phyloP scores from a whole-genome alignment of 1,140 invertebrate genomes.

The Mamestra configurata region DNA sequence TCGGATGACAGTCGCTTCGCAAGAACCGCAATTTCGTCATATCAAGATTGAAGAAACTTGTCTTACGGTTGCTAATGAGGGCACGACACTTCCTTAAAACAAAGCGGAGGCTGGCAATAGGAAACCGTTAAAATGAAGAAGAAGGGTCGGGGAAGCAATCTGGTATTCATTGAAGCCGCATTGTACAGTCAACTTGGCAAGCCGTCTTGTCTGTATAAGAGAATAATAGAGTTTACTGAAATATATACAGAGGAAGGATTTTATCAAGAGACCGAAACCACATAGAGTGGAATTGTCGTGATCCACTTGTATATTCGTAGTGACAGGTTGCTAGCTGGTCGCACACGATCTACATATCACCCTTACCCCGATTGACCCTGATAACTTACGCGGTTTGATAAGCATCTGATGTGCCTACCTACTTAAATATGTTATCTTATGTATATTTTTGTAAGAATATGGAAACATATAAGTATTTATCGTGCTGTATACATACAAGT shows the following conservation, averaged over 20 bases:
- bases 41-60: conserved; percentile 43
- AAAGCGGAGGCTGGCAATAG: conserved; percentile 41
- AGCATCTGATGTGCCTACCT: not conserved
- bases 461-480: conserved; percentile 34
- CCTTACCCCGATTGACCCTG: conserved; percentile 17
- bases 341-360: conserved; percentile 4
- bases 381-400: conserved; percentile 29
- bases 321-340: conserved; percentile 20
- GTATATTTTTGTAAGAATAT: not conserved
- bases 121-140: conserved; percentile 46
- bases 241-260: not conserved
- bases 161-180: conserved; percentile 43
- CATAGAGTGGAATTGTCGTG: not conserved
- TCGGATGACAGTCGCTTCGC: conserved; percentile 8
- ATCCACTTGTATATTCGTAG: not conserved
- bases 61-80: conserved; percentile 37
- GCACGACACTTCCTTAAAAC: conserved; percentile 43
- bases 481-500: not conserved
- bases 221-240: conserved; percentile 17
- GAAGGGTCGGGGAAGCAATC: conserved; percentile 38
- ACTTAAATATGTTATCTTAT: conserved; percentile 12
- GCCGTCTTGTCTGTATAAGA: conserved; percentile 11
- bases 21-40: conserved; percentile 27
- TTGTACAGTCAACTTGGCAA: conserved; percentile 38
- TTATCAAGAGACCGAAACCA: not conserved